Evolutionary conservation across 2,888 invertebrate species (phyloP).

Genomic region (Troides aeacus): DNA sequence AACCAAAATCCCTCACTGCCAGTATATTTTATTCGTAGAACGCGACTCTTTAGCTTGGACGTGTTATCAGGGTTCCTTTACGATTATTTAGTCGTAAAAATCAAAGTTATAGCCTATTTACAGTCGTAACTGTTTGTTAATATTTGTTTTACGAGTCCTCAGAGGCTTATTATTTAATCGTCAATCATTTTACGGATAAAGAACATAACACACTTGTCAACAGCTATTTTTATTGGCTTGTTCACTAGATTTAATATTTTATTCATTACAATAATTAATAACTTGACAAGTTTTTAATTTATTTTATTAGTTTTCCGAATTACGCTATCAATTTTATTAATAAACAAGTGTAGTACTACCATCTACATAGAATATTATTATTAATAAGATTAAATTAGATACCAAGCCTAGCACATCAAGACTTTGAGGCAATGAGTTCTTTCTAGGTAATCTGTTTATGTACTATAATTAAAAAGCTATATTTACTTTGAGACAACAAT

Average conservation of each 20-base stretch:
- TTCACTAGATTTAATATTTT: conserved; percentile 44
- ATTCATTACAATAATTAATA: conserved; percentile 30
- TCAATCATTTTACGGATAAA: conserved; percentile 74
- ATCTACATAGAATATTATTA: too few relatives aligned
- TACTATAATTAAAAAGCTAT: too few relatives aligned
- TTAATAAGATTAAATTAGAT: too few relatives aligned
- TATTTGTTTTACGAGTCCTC: conserved; percentile 77
- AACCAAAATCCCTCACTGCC: conserved; percentile 41
- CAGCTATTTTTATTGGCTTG: conserved; percentile 56
- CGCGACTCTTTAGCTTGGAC: conserved; percentile 51
- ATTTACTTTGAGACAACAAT: too few relatives aligned
- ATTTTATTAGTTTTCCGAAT: background rate
- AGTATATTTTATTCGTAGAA: conserved; percentile 34
- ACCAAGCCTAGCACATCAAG: too few relatives aligned
- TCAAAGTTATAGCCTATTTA: conserved; percentile 81
- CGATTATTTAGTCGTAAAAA: conserved; percentile 82
- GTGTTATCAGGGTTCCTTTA: conserved; percentile 74
- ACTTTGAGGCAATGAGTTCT: too few relatives aligned
- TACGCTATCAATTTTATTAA: background rate
- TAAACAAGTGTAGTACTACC: background rate
- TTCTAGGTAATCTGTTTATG: too few relatives aligned
- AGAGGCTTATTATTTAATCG: conserved; percentile 77
- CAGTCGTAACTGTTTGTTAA: conserved; percentile 79
- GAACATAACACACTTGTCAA: conserved; percentile 44
- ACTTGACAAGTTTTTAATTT: conserved; percentile 3